Evolutionary conservation across 2,113 vertebrate species (phyloP), one percentile per base, ranked within the genome.

Genomic region (Caloenas nicobarica): DNA sequence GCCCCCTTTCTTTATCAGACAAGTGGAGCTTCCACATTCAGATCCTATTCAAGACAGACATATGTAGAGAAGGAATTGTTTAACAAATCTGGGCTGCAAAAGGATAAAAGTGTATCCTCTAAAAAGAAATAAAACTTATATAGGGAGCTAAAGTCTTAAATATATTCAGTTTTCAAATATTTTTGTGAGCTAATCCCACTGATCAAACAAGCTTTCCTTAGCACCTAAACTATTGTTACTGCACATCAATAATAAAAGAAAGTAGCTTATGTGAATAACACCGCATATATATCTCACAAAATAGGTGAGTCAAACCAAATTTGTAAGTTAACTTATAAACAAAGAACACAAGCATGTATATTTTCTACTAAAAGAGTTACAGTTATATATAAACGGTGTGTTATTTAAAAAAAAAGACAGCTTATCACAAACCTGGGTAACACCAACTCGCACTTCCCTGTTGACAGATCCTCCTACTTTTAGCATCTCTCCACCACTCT

Each of bases 401-500:
- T 72, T 8, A 87, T 38, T 80, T 56, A 23, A 28, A 71, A 60
- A 54, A 64, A 51, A 62, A 77, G 42, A 71, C 81, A 56, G n/a
- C 17, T 68, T 73, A 77, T 13, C 22, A 97, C 98, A 98, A 95
- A 99, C 99, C 99, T 99, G 99, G 42, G 99, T 99, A 92, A 99
- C 99, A 40, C 99, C 99, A 97, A 99, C 99, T 97, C 99, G 98
- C 85, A 99, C 99, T 98, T 99, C 99, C 91, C 99, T 98, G 96
- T 99, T 99, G 88, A 99, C 99, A 40, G 99, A 99, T 60, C 98
- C 99, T 88, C 99, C 99, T 2, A 99, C 99, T 97, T 99, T 99
- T 78, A 99, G 97, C 99, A 99, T 99, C 96, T 99, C 99, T 78
- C 99, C 99, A 54, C 99, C 99, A 6, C 99, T 99, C 97, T 99